Conservation (phyloP, 2,797 vertebrate genomes). For the Mallotus villosus region DNA sequence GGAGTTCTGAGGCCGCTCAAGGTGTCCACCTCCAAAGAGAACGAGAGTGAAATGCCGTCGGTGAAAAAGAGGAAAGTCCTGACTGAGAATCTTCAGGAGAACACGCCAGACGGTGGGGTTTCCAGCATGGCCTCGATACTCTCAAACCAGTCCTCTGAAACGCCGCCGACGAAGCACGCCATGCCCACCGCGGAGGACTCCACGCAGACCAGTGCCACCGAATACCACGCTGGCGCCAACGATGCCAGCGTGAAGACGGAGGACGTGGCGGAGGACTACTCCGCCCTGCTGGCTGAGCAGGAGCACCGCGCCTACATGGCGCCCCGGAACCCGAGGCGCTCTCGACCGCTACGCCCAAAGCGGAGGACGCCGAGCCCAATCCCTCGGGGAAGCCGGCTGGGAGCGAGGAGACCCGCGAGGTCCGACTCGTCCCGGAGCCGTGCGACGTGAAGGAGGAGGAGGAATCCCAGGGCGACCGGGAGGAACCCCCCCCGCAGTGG, state of each 20-base stretch:
- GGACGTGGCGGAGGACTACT: conserved; percentile 74
- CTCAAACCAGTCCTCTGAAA: conserved; percentile 58
- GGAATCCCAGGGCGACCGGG: conserved; percentile 60
- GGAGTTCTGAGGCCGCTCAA: conserved; percentile 84
- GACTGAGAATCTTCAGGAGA: conserved; percentile 59
- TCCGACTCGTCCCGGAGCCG: conserved; percentile 55
- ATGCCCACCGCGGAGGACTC: conserved; percentile 63
- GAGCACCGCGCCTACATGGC: conserved; percentile 55
- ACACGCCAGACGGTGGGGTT: conserved; percentile 65
- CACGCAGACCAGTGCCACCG: conserved; percentile 51
- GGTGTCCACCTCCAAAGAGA: conserved; percentile 64
- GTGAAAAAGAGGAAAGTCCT: conserved; percentile 80
- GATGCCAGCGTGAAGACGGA: conserved; percentile 75
- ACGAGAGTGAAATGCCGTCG: conserved; percentile 70
- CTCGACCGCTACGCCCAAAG: conserved; percentile 62
- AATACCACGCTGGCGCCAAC: conserved; percentile 50
- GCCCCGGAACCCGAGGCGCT: conserved; percentile 61
- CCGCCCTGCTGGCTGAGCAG: conserved; percentile 66
- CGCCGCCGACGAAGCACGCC: conserved; percentile 54
- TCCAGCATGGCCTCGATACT: conserved; percentile 55
- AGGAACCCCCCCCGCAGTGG: conserved; percentile 40
- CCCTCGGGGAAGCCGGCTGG: conserved; percentile 41
- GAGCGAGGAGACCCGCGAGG: conserved; percentile 47
- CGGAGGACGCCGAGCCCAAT: conserved; percentile 49
- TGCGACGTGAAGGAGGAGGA: conserved; percentile 76